phyloP scores from a whole-genome alignment of 2,888 invertebrate genomes.

The Masnerella sp. region DNA sequence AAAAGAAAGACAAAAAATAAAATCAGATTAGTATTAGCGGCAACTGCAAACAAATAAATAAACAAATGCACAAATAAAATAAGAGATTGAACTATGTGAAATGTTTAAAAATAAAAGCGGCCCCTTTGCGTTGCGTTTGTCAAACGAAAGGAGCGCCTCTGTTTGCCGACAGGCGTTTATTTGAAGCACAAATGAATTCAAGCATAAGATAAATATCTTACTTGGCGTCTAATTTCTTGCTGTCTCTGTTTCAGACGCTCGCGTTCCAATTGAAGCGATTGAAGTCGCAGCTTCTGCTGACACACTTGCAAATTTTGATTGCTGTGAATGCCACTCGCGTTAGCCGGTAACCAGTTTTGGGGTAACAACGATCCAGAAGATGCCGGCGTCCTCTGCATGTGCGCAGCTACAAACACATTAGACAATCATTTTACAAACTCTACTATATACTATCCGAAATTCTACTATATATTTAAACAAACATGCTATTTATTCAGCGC shows the following conservation, averaged over 20 bases:
- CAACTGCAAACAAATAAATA: conserved; percentile 3
- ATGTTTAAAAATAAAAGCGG: conserved; percentile 24
- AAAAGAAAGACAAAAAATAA: background rate
- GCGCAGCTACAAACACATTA: conserved; percentile 77
- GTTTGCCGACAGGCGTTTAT: conserved; percentile 27
- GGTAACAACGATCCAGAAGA: conserved; percentile 81
- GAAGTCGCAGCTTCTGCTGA: conserved; percentile 87
- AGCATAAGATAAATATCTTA: conserved; percentile 70
- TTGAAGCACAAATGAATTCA: conserved; percentile 35
- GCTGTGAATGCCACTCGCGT: conserved; percentile 79
- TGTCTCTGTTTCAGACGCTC: conserved; percentile 93
- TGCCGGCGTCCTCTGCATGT: conserved; percentile 80
- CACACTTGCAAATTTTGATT: conserved; percentile 81
- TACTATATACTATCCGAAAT: too few species aligned
- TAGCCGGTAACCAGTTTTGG: conserved; percentile 80
- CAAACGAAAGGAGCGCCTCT: conserved; percentile 19
- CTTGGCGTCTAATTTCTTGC: conserved; percentile 93
- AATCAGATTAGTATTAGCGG: background rate
- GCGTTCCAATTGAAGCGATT: conserved; percentile 91
- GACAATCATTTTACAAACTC: too few species aligned
- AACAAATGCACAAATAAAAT: background rate
- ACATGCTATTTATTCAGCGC: too few species aligned
- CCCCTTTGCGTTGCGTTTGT: conserved; percentile 15
- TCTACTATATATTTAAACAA: too few species aligned
- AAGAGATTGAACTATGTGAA: too few species aligned